A percentile compares a stretch with the other conserved stretches of the same genome.
These are phyloP conservation scores for Rhynchophorus ferrugineus DNA, from an alignment of 1,140 invertebrate genomes.

Conservation along the genomic window DNA sequence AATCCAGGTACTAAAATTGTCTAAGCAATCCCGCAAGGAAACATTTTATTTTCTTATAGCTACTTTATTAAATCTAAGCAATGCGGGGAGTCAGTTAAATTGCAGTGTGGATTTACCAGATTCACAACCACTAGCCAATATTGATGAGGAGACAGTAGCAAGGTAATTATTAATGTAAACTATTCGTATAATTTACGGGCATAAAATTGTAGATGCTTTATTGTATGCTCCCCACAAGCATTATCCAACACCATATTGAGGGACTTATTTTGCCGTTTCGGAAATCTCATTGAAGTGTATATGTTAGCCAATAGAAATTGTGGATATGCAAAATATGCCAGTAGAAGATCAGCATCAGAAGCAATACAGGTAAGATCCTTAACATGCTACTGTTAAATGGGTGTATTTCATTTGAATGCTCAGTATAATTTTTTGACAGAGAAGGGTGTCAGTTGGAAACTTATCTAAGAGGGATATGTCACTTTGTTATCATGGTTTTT, in stretches of 20 bases:
- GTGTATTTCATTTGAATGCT: neutral
- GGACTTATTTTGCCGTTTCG: slow-evolving; percentile 87
- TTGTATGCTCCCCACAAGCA: slow-evolving; percentile 74
- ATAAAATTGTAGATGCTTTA: slow-evolving; percentile 50
- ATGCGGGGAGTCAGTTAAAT: neutral
- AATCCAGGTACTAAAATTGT: slow-evolving; percentile 42
- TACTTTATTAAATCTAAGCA: slow-evolving; percentile 10
- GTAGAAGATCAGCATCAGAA: slow-evolving; percentile 64
- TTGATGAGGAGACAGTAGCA: slow-evolving; percentile 61
- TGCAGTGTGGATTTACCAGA: slow-evolving; percentile 63
- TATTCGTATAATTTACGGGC: neutral
- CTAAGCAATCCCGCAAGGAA: neutral
- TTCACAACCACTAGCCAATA: slow-evolving; percentile 62
- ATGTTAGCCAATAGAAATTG: slow-evolving; percentile 82
- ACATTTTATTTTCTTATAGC: slow-evolving; percentile 4
- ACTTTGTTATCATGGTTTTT: too few relatives aligned
- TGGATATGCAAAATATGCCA: slow-evolving; percentile 86
- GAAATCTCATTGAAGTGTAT: slow-evolving; percentile 87
- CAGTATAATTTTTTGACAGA: too few relatives aligned
- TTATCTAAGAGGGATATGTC: too few relatives aligned
- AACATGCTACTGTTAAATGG: neutral
- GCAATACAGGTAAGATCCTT: slow-evolving; percentile 56
- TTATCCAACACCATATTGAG: slow-evolving; percentile 72
- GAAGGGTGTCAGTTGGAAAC: too few relatives aligned
- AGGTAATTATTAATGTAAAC: slow-evolving; percentile 40